Evolutionary conservation across 2,888 invertebrate species (phyloP).

Genomic region (Idaea biselata): DNA sequence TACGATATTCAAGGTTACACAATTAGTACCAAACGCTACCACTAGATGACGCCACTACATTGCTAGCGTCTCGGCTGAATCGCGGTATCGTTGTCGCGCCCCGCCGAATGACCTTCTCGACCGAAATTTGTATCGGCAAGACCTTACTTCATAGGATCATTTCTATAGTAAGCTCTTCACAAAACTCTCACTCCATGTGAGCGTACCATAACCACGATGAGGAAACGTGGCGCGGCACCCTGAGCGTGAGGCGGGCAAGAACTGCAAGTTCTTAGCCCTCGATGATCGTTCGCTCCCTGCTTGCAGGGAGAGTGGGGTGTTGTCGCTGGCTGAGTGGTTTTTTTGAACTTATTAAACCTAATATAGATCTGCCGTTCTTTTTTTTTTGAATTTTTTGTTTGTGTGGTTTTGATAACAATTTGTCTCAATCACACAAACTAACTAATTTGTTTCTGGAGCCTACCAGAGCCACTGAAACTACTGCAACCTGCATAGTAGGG

Average conservation of each 20-base stretch:
- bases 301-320: slow-evolving; percentile 21
- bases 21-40: background rate
- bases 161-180: slow-evolving; percentile 31
- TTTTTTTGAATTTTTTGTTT: too few species aligned
- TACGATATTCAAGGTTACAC: background rate
- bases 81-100: slow-evolving; percentile 12
- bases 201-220: slow-evolving; percentile 26
- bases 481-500: too few species aligned
- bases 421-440: too few species aligned
- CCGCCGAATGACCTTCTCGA: background rate
- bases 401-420: too few species aligned
- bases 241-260: slow-evolving; percentile 31
- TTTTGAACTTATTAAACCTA: too few species aligned
- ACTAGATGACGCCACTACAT: background rate
- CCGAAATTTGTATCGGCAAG: slow-evolving; percentile 7
- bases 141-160: slow-evolving; percentile 33
- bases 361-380: too few species aligned
- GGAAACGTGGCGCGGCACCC: slow-evolving; percentile 32
- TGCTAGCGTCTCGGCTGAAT: background rate
- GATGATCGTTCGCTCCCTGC: slow-evolving; percentile 32
- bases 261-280: slow-evolving; percentile 23
- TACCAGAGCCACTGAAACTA: too few species aligned
- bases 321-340: slow-evolving; percentile 26
- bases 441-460: too few species aligned
- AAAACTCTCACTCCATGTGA: slow-evolving; percentile 25